These are phyloP conservation scores for Nemotelus nigrinus DNA, from an alignment of 2,888 invertebrate genomes.

Conservation along the genomic window DNA sequence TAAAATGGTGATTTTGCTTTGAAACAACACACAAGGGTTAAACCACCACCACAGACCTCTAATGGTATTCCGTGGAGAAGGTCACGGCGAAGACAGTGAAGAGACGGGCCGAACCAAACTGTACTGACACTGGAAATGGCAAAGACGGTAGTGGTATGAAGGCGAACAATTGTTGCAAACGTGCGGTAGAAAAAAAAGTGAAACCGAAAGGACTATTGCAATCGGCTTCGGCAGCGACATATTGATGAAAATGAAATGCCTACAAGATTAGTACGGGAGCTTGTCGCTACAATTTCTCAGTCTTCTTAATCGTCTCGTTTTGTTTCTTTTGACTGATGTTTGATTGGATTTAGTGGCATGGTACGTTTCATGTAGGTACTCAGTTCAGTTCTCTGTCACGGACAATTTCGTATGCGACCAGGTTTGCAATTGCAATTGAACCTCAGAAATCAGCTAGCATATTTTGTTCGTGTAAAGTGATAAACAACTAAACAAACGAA, in stretches of 20 bases:
- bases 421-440: conserved; percentile 21
- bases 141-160: background rate
- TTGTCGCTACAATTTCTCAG: conserved; percentile 38
- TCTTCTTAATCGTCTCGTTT: conserved; percentile 28
- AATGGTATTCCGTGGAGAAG: conserved; percentile 10
- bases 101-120: background rate
- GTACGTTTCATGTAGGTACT: conserved; percentile 27
- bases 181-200: conserved; percentile 18
- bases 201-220: conserved; percentile 31
- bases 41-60: background rate
- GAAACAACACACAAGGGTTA: conserved; percentile 2
- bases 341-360: conserved; percentile 23
- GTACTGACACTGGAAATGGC: too few species aligned
- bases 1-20: too few species aligned
- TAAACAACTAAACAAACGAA: background rate
- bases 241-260: conserved; percentile 41
- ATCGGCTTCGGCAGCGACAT: conserved; percentile 1
- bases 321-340: conserved; percentile 34
- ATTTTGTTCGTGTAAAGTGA: conserved; percentile 10
- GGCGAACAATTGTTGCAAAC: conserved; percentile 21
- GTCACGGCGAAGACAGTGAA: conserved; percentile 32
- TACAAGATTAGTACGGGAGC: conserved; percentile 21
- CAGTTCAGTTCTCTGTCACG: background rate
- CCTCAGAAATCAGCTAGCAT: conserved; percentile 19
- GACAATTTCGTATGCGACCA: conserved; percentile 25